These are phyloP conservation scores for Scaptomyza graminum DNA, from an alignment of 1,140 invertebrate species.

Conservation along the genomic window DNA sequence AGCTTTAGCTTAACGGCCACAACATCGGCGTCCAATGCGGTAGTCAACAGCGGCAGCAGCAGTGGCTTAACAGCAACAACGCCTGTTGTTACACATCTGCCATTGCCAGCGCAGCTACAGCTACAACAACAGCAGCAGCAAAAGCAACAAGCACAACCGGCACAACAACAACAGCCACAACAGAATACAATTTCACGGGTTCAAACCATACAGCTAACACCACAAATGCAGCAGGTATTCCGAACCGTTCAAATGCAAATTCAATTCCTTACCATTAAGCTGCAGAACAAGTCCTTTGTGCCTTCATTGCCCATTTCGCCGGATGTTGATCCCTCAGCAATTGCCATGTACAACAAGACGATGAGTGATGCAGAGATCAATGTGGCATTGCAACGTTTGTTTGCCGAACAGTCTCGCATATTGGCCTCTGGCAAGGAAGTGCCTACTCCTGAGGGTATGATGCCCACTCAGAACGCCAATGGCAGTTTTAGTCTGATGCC, in stretches of 20 bases:
- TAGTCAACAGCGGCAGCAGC: conserved; percentile 28
- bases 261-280: conserved; percentile 85
- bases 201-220: conserved; percentile 86
- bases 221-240: conserved; percentile 86
- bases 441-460: conserved; percentile 84
- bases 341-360: conserved; percentile 75
- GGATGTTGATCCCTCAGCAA: conserved; percentile 72
- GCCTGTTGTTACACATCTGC: conserved; percentile 27
- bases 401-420: conserved; percentile 87
- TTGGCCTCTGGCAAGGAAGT: conserved; percentile 86
- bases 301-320: conserved; percentile 55
- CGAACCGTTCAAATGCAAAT: conserved; percentile 87
- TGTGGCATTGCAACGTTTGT: conserved; percentile 85
- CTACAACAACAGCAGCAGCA: conserved; percentile 48
- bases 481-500: conserved; percentile 62
- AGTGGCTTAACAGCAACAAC: conserved; percentile 16
- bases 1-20: conserved; percentile 48
- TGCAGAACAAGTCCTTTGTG: conserved; percentile 80
- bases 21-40: conserved; percentile 16
- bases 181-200: conserved; percentile 84
- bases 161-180: conserved; percentile 68
- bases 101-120: conserved; percentile 7
- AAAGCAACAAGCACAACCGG: conserved; percentile 50
- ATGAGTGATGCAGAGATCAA: conserved; percentile 83
- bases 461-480: conserved; percentile 58